phyloP scores from a whole-genome alignment of 2,888 invertebrate genomes.

The Orthonevra nobilis region DNA sequence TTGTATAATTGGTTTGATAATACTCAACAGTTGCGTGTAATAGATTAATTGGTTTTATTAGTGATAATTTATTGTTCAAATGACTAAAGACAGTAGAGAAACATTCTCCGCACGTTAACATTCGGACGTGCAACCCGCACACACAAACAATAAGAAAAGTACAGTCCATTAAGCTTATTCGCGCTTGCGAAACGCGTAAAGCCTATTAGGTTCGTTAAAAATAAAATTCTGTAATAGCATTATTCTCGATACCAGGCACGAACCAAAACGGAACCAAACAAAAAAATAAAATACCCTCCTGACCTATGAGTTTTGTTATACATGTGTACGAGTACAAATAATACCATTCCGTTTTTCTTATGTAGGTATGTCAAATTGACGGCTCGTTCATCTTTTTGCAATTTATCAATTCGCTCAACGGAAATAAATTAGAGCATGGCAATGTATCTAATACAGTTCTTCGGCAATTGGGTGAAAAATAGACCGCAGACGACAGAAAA shows the following conservation, averaged over 20 bases:
- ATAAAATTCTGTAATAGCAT: conserved; percentile 55
- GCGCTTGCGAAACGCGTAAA: conserved; percentile 33
- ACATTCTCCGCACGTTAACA: conserved; percentile 2
- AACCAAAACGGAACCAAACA: background rate
- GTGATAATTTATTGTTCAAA: background rate
- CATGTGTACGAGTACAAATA: background rate
- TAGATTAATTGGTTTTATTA: background rate
- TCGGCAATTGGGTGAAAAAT: conserved; percentile 17
- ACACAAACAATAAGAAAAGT: too few species aligned
- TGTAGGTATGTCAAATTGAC: background rate
- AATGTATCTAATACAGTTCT: background rate
- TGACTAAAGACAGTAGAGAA: background rate
- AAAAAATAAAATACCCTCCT: background rate
- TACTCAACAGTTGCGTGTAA: background rate
- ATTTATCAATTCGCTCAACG: conserved; percentile 30
- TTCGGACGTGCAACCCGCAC: too few species aligned
- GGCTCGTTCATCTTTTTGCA: conserved; percentile 23
- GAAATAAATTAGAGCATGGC: conserved; percentile 22
- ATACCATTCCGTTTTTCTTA: background rate
- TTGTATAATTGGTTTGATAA: background rate
- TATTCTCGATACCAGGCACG: conserved; percentile 30
- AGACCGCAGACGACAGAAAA: conserved; percentile 5
- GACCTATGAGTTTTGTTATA: background rate
- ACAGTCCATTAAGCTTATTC: too few species aligned
- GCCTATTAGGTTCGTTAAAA: conserved; percentile 43